phyloP scores from a whole-genome alignment of 2,888 invertebrate species.

The Dasypolia templi region DNA sequence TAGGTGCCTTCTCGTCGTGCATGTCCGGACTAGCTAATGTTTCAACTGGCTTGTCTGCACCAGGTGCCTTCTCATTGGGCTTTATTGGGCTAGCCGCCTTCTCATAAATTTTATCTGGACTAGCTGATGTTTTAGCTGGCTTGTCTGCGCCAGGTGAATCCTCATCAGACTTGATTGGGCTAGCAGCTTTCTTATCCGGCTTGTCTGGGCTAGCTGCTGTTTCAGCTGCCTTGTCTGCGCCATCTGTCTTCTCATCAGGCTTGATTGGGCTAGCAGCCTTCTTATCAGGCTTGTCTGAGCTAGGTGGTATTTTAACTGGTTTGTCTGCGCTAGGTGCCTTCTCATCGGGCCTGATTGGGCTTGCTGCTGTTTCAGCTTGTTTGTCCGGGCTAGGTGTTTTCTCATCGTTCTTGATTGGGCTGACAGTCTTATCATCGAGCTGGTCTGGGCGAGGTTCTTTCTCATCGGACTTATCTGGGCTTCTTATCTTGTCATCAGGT shows the following conservation, averaged over 20 bases:
- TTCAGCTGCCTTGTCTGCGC: neutral
- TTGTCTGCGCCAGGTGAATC: no score
- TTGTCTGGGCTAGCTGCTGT: neutral
- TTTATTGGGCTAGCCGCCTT: neutral
- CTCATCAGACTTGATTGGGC: no score
- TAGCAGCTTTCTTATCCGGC: no score
- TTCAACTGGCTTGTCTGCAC: neutral
- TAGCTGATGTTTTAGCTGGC: no score
- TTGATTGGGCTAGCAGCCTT: neutral
- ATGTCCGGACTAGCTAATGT: neutral
- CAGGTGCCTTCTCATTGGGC: neutral
- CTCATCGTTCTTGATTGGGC: neutral
- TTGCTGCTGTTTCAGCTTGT: neutral
- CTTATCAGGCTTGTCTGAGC: neutral
- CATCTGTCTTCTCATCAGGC: conserved; percentile 1
- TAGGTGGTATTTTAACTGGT: neutral
- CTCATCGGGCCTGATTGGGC: neutral
- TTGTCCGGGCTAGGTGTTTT: no score
- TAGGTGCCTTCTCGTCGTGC: conserved; percentile 5
- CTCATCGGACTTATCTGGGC: neutral
- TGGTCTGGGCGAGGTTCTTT: neutral
- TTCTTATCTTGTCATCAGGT: conserved; percentile 20
- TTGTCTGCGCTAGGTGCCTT: conserved; percentile 10
- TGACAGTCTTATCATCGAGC: neutral
- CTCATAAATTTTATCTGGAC: no score